phyloP scores from a whole-genome alignment of 2,797 vertebrate species.

The Falco concolor region DNA sequence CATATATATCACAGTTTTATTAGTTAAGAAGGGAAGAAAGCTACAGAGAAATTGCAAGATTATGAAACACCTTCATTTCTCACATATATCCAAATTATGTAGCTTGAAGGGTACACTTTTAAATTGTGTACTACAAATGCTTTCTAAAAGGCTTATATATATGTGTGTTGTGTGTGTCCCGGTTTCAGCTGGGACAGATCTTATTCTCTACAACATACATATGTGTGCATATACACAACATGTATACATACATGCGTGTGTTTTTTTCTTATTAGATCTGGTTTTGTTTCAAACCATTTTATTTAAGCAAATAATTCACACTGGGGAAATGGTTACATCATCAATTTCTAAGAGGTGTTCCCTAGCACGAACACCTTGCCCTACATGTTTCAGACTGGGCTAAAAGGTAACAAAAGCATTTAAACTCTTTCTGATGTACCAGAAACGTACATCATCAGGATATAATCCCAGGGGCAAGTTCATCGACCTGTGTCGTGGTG shows the following conservation, averaged over 20 bases:
- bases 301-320: not conserved
- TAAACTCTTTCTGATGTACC: not conserved
- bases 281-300: not conserved
- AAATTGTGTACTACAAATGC: not conserved
- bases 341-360: not conserved
- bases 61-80: not conserved
- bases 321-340: not conserved
- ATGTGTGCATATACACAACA: too few species aligned
- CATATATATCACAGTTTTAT: not conserved
- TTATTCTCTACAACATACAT: too few species aligned
- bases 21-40: not conserved
- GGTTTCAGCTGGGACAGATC: too few species aligned
- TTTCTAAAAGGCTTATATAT: not conserved
- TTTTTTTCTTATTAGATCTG: not conserved
- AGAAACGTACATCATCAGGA: not conserved
- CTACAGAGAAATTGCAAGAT: not conserved
- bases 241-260: rapidly evolving
- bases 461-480: not conserved
- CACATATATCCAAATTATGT: not conserved
- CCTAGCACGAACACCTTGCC: not conserved
- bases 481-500: not conserved
- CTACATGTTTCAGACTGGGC: not conserved
- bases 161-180: not conserved
- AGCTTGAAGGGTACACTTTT: not conserved
- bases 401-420: not conserved